Base-by-base conservation (phyloP, 1,140 invertebrate species). In the Drosophila littoralis region DNA sequence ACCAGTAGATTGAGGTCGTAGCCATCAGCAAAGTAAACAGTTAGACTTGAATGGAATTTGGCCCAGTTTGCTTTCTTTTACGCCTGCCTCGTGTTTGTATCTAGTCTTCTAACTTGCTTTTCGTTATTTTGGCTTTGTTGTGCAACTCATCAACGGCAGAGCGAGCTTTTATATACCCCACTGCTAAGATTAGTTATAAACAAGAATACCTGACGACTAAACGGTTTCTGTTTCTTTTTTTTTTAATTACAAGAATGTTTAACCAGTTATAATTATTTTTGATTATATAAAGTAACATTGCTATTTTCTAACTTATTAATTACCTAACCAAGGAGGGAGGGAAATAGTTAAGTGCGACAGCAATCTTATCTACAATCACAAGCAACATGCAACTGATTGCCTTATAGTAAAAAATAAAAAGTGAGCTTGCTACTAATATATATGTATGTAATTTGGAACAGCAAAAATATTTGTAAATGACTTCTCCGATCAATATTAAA, bases 21-120 rank as follows among this genome's bases (percentile, higher is more conserved):
- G 58, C 67, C 59, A 63, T 69, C 69, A 74, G 71, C 65, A 55
- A 74, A 74, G 54, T 57, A 74, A 68, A 74, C 71, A 61, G 71
- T 74, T 68, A 75, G 67, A 76, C 50, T 79, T 83, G 84, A 84
- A 84, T 89, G 83, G 83, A 88, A 88, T 88, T 83, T 84, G 88
- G 80, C 83, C 83, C 33, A 88, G 80, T 89, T 88, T 89, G 84
- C 84, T 88, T 88, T 89, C 83, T 88, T 81, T 84, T 48, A 81
- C 75, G 65, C 65, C 60, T 69, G 71, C 65, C 50, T 74, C 63
- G 17, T 13, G 67, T 63, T 38, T 13, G 51, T 50, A 43, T 45
- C 79, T 75, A 66, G 51, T 50, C 52, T 36, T 33, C 22, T 51
- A 75, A 72, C 72, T 69, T 59, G 59, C 60, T 80, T 69, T 61